phyloP scores from a whole-genome alignment of 2,113 vertebrate genomes.

The Leiothrix lutea region DNA sequence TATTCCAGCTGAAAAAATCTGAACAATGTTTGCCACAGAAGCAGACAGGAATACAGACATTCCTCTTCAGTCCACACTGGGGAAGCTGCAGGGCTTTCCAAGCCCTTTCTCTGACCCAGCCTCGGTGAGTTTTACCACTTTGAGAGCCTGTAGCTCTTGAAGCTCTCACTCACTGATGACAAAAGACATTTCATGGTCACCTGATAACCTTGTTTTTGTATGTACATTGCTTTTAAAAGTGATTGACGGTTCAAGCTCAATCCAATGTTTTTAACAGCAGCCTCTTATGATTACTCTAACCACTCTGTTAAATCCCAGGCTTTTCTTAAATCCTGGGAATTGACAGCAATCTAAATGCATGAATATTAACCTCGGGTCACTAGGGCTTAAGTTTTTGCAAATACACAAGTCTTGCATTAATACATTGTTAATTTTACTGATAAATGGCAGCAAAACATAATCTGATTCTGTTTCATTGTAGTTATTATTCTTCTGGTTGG shows the following conservation, averaged over 20 bases:
- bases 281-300: neutral
- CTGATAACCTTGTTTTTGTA: conserved; percentile 35
- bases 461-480: neutral
- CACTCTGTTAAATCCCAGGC: conserved; percentile 1
- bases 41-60: neutral
- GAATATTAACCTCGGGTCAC: conserved; percentile 13
- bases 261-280: neutral
- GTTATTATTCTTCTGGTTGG: neutral
- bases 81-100: neutral
- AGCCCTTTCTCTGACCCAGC: neutral
- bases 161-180: neutral
- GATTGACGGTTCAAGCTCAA: neutral
- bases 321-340: conserved; percentile 28
- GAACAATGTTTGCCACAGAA: neutral
- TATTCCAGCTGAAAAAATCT: neutral
- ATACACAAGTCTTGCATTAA: neutral
- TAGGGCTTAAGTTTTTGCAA: neutral
- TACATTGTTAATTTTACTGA: neutral
- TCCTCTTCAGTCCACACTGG: neutral
- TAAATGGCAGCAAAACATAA: neutral
- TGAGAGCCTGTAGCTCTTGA: neutral
- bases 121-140: neutral
- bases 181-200: conserved; percentile 12
- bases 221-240: neutral
- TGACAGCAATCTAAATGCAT: conserved; percentile 18